These are phyloP conservation scores for Drosophila setifemur DNA, from an alignment of 1,140 invertebrate species.

Conservation along the genomic window DNA sequence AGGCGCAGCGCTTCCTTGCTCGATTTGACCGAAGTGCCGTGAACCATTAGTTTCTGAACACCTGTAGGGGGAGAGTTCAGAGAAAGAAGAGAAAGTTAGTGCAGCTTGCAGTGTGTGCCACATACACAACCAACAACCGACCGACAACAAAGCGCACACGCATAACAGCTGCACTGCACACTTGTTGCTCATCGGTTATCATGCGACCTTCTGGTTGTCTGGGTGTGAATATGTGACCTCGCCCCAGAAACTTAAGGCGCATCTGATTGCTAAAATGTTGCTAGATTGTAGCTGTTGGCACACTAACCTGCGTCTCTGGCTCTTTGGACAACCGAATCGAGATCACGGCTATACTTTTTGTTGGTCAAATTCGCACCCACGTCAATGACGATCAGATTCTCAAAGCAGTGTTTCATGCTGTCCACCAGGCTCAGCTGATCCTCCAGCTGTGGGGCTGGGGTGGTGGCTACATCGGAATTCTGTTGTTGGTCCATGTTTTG, in stretches of 20 bases:
- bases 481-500: constrained; percentile 63
- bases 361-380: constrained; percentile 97
- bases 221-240: constrained; percentile 47
- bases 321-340: constrained; percentile 95
- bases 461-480: constrained; percentile 33
- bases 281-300: neutral
- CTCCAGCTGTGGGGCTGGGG: constrained; percentile 38
- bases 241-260: constrained; percentile 45
- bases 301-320: constrained; percentile 94
- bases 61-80: constrained; percentile 85
- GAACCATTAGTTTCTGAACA: constrained; percentile 97
- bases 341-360: constrained; percentile 95
- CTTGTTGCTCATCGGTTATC: constrained; percentile 38
- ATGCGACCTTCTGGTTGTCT: constrained; percentile 44
- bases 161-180: constrained; percentile 4
- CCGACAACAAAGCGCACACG: constrained; percentile 5
- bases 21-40: constrained; percentile 92
- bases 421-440: constrained; percentile 67
- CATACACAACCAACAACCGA: constrained; percentile 1
- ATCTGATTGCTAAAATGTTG: neutral
- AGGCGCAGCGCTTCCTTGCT: constrained; percentile 95
- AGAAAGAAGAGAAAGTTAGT: constrained; percentile 47
- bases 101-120: constrained; percentile 29
- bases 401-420: constrained; percentile 84
- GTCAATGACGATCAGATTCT: constrained; percentile 96